Evolutionary conservation across 2,113 vertebrate species (phyloP).

Genomic region (Tachuris rubrigastra): DNA sequence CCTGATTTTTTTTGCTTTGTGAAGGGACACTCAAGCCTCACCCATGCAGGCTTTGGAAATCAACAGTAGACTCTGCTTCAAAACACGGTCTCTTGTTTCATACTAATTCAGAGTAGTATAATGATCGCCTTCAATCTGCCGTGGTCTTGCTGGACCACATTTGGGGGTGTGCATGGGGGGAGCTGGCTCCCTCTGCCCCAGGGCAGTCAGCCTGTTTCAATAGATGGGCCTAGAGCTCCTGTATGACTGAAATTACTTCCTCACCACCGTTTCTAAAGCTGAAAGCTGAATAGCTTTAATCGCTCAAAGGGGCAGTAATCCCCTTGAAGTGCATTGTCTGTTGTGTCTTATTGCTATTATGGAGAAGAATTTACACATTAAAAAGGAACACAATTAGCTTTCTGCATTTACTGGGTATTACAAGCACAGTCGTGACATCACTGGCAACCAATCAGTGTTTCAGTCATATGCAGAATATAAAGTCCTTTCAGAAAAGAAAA

Average conservation of each 20-base stretch:
- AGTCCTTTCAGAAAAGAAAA: constrained; percentile 47
- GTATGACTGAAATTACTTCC: constrained; percentile 39
- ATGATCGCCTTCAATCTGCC: not conserved
- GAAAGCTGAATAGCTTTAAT: constrained; percentile 57
- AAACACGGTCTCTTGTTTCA: not conserved
- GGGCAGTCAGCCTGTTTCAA: constrained; percentile 33
- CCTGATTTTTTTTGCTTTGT: not conserved
- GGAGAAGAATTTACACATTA: constrained; percentile 55
- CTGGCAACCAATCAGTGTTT: constrained; percentile 19
- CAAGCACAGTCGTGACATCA: constrained; percentile 39
- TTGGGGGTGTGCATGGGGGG: not conserved
- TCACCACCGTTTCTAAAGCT: constrained; percentile 49
- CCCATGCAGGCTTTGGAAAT: not conserved
- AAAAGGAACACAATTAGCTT: constrained; percentile 64
- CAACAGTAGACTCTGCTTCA: not conserved
- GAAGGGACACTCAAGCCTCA: not conserved
- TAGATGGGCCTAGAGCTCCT: constrained; percentile 17
- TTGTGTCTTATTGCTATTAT: constrained; percentile 40
- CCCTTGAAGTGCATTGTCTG: constrained; percentile 30
- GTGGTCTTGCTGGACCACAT: not conserved
- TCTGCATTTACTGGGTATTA: constrained; percentile 59
- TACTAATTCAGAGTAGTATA: constrained; percentile 14
- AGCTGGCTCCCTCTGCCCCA: constrained; percentile 7
- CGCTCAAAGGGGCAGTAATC: constrained; percentile 36
- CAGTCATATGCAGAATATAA: not conserved